A percentile compares a stretch with the other conserved stretches of the same genome.
phyloP scores from a whole-genome alignment of 2,113 vertebrate species.

The Notarius lentiginosus region DNA sequence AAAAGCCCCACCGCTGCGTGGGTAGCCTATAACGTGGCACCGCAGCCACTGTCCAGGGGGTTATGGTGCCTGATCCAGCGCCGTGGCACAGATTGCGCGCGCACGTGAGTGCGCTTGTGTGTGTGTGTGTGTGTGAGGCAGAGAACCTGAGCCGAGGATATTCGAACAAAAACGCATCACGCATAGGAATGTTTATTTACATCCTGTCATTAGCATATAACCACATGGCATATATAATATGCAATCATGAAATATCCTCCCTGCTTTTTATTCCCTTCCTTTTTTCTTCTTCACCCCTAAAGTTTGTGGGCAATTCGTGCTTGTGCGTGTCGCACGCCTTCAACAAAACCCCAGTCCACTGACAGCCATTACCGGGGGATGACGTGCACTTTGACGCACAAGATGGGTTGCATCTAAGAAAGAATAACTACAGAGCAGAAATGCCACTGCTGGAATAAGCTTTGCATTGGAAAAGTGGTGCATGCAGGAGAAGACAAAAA shows the following conservation, averaged over 20 bases:
- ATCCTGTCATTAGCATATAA: background rate
- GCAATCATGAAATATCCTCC: too few species aligned
- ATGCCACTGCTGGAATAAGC: slow-evolving; percentile 58
- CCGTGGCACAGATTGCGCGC: slow-evolving; percentile 49
- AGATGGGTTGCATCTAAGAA: slow-evolving; percentile 69
- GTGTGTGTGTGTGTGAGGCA: slow-evolving; percentile 60
- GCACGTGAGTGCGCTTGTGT: slow-evolving; percentile 59
- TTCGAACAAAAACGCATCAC: slow-evolving; percentile 64
- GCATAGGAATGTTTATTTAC: slow-evolving; percentile 43
- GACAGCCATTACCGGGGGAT: slow-evolving; percentile 68
- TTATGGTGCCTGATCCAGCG: slow-evolving; percentile 37
- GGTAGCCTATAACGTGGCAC: slow-evolving; percentile 39
- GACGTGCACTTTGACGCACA: slow-evolving; percentile 79
- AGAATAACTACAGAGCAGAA: slow-evolving; percentile 71
- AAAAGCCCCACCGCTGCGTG: background rate
- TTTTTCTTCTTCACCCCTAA: background rate
- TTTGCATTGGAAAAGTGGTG: slow-evolving; percentile 49
- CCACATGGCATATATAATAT: too few species aligned
- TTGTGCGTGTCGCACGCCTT: slow-evolving; percentile 39
- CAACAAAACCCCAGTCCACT: slow-evolving; percentile 57
- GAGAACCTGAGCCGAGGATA: slow-evolving; percentile 69
- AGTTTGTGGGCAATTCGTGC: background rate
- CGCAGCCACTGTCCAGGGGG: slow-evolving; percentile 31
- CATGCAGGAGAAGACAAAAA: background rate
- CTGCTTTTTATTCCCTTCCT: too few species aligned